Evolutionary conservation across 2,888 invertebrate species (phyloP).

Genomic region (Agonopterix alstromeriana): DNA sequence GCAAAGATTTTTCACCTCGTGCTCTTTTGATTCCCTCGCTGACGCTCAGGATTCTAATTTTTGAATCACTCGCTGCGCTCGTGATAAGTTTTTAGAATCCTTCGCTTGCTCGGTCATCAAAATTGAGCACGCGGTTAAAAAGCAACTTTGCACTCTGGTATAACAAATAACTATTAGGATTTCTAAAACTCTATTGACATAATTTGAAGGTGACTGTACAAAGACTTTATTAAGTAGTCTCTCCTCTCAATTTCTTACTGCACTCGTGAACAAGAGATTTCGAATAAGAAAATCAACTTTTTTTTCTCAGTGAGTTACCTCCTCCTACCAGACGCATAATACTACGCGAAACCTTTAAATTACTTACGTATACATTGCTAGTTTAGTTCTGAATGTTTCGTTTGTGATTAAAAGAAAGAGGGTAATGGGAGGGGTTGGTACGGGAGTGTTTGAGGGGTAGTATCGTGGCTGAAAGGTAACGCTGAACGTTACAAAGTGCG

Average conservation of each 20-base stretch:
- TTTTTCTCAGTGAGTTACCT: conserved; percentile 42
- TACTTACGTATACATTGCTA: conserved; percentile 23
- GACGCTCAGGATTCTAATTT: too few species aligned
- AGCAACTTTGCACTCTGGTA: too few species aligned
- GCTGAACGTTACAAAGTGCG: conserved; percentile 74
- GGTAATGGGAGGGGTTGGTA: conserved; percentile 31
- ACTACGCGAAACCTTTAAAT: conserved; percentile 27
- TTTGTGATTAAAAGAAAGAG: not conserved
- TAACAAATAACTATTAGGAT: too few species aligned
- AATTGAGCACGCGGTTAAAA: too few species aligned
- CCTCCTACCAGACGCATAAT: conserved; percentile 28
- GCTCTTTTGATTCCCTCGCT: too few species aligned
- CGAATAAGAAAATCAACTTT: conserved; percentile 57
- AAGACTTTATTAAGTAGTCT: conserved; percentile 5
- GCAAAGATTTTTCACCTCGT: too few species aligned
- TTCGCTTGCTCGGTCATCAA: too few species aligned
- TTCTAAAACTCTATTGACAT: too few species aligned
- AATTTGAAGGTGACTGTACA: conserved; percentile 11
- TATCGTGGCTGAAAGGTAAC: conserved; percentile 37
- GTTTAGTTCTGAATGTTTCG: not conserved
- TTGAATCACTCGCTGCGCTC: too few species aligned
- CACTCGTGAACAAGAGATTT: conserved; percentile 48
- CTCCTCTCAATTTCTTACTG: conserved; percentile 47
- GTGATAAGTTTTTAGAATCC: too few species aligned
- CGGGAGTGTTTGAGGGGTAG: conserved; percentile 21